Conservation (phyloP, 2,888 invertebrate species). For the Drosophila meridiana region DNA sequence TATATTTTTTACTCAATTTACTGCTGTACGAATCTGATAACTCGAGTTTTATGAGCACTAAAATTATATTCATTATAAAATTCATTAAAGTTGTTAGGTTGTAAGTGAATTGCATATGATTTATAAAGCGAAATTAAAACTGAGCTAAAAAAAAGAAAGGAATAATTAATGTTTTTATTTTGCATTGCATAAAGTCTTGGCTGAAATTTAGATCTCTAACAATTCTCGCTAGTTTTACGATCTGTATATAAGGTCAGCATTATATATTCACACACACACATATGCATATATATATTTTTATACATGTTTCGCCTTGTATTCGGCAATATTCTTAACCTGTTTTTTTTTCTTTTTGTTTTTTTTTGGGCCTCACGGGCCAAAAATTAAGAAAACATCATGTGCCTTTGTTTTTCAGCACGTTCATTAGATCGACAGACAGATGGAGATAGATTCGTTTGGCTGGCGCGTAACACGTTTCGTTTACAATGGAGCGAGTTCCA, state of each 20-base stretch:
- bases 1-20: neutral
- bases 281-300: neutral
- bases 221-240: conserved; percentile 3
- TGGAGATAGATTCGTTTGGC: conserved; percentile 18
- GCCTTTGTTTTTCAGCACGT: conserved; percentile 34
- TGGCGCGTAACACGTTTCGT: conserved; percentile 32
- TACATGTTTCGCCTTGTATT: conserved; percentile 8
- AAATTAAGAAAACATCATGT: conserved; percentile 18
- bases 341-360: conserved; percentile 14
- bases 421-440: conserved; percentile 26
- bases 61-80: conserved; percentile 5
- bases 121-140: conserved; percentile 4
- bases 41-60: neutral
- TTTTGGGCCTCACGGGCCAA: conserved; percentile 20
- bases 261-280: conserved; percentile 8
- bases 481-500: conserved; percentile 36
- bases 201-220: neutral
- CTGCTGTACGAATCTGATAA: neutral
- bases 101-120: neutral
- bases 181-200: neutral
- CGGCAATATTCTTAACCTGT: conserved; percentile 40
- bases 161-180: neutral
- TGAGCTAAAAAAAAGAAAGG: neutral
- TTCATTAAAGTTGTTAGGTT: neutral
- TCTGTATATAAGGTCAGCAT: conserved; percentile 3